These are phyloP conservation scores for Lonchura striata DNA, from an alignment of 2,113 vertebrate genomes.

Conservation along the genomic window DNA sequence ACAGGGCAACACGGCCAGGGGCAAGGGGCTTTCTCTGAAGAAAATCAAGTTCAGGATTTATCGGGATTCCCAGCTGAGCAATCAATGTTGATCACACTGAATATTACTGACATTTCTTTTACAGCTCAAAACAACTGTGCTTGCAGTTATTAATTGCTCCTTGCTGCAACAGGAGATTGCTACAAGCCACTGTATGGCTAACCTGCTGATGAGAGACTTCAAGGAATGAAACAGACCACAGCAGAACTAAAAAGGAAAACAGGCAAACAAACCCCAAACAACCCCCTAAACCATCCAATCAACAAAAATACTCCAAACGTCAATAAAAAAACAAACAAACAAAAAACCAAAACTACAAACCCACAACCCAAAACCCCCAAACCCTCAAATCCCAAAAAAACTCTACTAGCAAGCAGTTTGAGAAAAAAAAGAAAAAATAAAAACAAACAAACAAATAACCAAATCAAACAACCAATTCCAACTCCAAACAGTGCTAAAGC, in stretches of 20 bases:
- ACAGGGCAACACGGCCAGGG: background rate
- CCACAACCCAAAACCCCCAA: background rate
- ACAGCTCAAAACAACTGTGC: background rate
- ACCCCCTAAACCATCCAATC: fast-evolving
- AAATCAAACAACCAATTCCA: background rate
- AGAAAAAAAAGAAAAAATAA: too few species aligned
- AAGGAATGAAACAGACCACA: background rate
- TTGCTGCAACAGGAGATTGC: background rate
- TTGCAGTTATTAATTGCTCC: background rate
- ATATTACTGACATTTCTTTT: background rate
- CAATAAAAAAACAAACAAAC: background rate
- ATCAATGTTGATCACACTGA: background rate
- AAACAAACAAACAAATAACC: too few species aligned
- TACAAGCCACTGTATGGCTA: fast-evolving
- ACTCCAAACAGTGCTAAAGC: background rate
- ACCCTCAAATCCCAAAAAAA: background rate
- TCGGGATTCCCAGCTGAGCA: background rate
- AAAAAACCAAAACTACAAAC: too few species aligned
- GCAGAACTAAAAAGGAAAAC: background rate
- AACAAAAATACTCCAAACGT: background rate
- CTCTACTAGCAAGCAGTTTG: background rate
- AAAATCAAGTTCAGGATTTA: background rate
- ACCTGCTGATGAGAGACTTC: background rate
- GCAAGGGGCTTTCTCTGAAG: background rate
- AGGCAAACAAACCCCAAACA: background rate